phyloP scores from a whole-genome alignment of 2,797 vertebrate genomes.

The Zenarchopterus dispar region DNA sequence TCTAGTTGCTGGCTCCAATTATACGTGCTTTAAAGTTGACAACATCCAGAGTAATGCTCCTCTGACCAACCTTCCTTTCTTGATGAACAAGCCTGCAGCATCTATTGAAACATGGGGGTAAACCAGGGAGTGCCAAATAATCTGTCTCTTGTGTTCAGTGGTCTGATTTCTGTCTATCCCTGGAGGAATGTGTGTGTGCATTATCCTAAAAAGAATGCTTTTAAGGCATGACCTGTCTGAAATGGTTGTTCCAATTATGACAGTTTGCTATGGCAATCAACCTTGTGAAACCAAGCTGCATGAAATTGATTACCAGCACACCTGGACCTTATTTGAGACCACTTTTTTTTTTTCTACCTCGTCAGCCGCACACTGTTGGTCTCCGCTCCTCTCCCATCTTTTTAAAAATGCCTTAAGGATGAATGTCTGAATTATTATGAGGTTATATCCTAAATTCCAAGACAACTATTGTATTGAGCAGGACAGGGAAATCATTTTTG shows the following conservation, averaged over 20 bases:
- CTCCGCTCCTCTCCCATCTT: conserved; percentile 20
- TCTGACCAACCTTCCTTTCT: conserved; percentile 38
- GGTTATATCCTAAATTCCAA: conserved; percentile 29
- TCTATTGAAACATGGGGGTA: conserved; percentile 71
- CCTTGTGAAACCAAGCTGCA: conserved; percentile 75
- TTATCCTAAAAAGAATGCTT: conserved; percentile 52
- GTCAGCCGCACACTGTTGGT: conserved; percentile 21
- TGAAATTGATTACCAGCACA: conserved; percentile 77
- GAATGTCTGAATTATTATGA: conserved; percentile 29
- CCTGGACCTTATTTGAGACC: conserved; percentile 74
- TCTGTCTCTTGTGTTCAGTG: conserved; percentile 70
- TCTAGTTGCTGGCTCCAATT: too few species aligned
- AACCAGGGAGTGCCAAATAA: conserved; percentile 63
- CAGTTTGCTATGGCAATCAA: conserved; percentile 69
- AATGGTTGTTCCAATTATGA: conserved; percentile 75
- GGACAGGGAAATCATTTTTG: conserved; percentile 35
- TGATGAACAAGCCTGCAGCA: conserved; percentile 60
- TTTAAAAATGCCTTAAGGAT: conserved; percentile 28
- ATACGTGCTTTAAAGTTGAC: too few species aligned
- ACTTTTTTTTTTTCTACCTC: conserved; percentile 27
- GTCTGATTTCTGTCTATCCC: conserved; percentile 61
- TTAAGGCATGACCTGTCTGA: conserved; percentile 68
- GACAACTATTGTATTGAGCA: conserved; percentile 8
- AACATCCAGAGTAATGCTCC: conserved; percentile 30
- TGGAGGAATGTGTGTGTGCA: conserved; percentile 51